Evolutionary conservation across 2,888 invertebrate species (phyloP), one percentile per base, ranked within the genome.

Genomic region (Vesta saturnalis): DNA sequence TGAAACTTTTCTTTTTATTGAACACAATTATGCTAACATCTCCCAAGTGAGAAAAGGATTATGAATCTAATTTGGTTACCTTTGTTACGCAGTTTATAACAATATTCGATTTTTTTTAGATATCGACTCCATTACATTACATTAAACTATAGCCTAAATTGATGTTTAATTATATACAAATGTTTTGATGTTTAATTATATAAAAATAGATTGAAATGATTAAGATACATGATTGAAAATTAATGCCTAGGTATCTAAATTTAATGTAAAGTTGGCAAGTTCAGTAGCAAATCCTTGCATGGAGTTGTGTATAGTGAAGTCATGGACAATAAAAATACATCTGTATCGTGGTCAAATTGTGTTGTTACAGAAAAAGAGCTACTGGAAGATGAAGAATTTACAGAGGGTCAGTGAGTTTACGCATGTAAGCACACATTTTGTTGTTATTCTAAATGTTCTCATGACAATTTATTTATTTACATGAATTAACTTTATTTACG

Each of bases 381-480:
- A 12, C 21, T 23, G 57, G 52, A 52, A 54, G 59, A 65, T 14
- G 60, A 60, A n/a, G 64, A 64, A 16, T 21, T 22, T 55, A 60
- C 43, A 61, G 66, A 66, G 30, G 66, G 66, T 66, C 61, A 61
- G 66, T 66, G 66, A 61, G 47, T 66, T 65, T 54, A 39, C 35
- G 65, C 65, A 65, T 57, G 66, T 66, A 66, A 66, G 66, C 66
- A 61, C n/a, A n/a, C n/a, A 60, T 22, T 23, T 39, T 54, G 54
- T 46, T 16, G 6, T n/a, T 14, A 54, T 21, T 43, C n/a, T n/a
- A n/a, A n/a, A n/a, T n/a, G n/a, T n/a, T n/a, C n/a, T n/a, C n/a
- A n/a, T n/a, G n/a, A n/a, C n/a, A n/a, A 10, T 15, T 14, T 46
- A 3, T 30, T n/a, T 18, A 22, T 22, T 15, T 10, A 23, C 10